A percentile compares a stretch with the other conserved stretches of the same genome.
phyloP scores from a whole-genome alignment of 2,797 vertebrate genomes.

The Rousettus madagascariensis region DNA sequence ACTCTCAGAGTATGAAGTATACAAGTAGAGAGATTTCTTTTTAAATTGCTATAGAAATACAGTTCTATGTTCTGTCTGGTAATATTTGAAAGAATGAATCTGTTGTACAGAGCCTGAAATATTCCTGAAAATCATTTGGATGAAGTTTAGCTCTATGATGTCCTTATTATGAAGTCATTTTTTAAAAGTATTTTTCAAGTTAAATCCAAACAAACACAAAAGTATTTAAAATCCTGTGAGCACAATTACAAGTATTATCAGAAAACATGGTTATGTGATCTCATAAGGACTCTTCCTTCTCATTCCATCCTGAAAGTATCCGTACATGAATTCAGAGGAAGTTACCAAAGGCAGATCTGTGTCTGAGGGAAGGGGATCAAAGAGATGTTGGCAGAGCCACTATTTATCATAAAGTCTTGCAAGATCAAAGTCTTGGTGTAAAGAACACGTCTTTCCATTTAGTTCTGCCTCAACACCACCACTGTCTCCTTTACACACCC shows the following conservation, averaged over 20 bases:
- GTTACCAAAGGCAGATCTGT: neutral
- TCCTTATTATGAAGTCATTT: constrained; percentile 60
- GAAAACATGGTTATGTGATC: constrained; percentile 54
- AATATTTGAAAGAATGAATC: constrained; percentile 52
- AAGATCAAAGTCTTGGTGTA: constrained; percentile 46
- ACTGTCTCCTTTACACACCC: neutral
- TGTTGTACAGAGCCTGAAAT: constrained; percentile 11
- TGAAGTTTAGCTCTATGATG: constrained; percentile 58
- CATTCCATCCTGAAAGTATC: constrained; percentile 35
- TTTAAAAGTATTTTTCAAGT: constrained; percentile 68
- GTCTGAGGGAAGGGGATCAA: constrained; percentile 43
- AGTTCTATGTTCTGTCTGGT: constrained; percentile 12
- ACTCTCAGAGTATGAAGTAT: constrained; percentile 6
- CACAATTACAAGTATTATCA: constrained; percentile 38
- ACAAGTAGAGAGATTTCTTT: neutral
- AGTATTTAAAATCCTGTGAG: constrained; percentile 64
- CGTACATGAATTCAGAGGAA: constrained; percentile 9
- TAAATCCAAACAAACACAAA: constrained; percentile 22
- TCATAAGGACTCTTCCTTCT: neutral
- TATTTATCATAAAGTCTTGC: neutral
- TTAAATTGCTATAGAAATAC: constrained; percentile 22
- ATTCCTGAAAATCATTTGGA: constrained; percentile 57
- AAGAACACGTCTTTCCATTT: constrained; percentile 18
- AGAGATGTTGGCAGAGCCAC: neutral
- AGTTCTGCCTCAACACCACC: neutral